These are phyloP conservation scores for Ophioderma brevispina DNA, from an alignment of 35 echinoderm and acorn worm species.

Conservation along the genomic window DNA sequence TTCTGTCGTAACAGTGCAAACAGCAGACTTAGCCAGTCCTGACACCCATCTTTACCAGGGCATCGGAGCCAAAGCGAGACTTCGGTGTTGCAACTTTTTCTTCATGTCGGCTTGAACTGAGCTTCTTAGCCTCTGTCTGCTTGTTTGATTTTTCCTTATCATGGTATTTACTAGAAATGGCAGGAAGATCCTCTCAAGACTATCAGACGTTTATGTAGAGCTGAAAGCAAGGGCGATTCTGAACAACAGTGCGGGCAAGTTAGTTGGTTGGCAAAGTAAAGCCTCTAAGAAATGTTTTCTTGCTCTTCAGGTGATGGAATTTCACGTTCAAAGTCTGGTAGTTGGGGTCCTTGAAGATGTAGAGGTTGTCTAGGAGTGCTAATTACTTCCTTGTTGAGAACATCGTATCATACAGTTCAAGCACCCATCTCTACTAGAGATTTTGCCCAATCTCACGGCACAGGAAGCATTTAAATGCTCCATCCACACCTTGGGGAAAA, in stretches of 20 bases:
- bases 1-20: constrained; percentile 93
- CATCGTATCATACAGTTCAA: constrained; percentile 83
- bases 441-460: constrained; percentile 85
- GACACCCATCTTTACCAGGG: constrained; percentile 98
- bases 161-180: constrained; percentile 96
- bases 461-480: constrained; percentile 96
- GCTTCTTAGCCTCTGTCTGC: constrained; percentile 83
- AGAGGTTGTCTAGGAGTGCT: constrained; percentile 76
- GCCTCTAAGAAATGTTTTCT: constrained; percentile 84
- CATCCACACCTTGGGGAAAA: too few species aligned
- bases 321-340: constrained; percentile 96
- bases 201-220: constrained; percentile 78
- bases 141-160: constrained; percentile 97
- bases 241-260: constrained; percentile 91
- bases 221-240: constrained; percentile 82
- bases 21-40: constrained; percentile 93
- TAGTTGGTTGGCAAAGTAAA: constrained; percentile 73
- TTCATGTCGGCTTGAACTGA: constrained; percentile 68
- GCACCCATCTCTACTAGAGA: constrained; percentile 87
- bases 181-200: constrained; percentile 81
- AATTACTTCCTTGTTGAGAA: constrained; percentile 96
- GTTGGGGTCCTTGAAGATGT: constrained; percentile 86
- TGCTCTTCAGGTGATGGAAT: constrained; percentile 83
- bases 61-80: constrained; percentile 90
- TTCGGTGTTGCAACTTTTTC: constrained; percentile 73